Base-by-base conservation (phyloP, 2,113 vertebrate genomes). In the Corythaeola cristata region DNA sequence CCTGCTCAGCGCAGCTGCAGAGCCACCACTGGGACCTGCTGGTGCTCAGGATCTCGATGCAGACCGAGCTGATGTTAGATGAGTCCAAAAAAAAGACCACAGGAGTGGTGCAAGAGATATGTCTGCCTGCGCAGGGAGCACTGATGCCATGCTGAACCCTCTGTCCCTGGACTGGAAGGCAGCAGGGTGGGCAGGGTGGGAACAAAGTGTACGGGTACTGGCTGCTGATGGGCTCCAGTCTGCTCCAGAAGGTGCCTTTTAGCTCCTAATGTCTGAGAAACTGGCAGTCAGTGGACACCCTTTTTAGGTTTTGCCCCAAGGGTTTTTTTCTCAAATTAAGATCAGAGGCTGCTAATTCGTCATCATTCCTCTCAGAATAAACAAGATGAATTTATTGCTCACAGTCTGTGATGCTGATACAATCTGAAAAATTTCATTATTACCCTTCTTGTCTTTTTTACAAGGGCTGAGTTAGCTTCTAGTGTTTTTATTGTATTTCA, bases 31-130 rank as follows among this genome's bases (percentile, higher is more conserved):
- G 5, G 27, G 11, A 39, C 14, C 11, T 55, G 18, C 8, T 0
- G 0, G 9, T 58, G 23, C 32, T 76, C 23, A n/a, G 19, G 49
- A 56, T 30, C 20, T 56, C 0, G 0, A 13, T 1, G 3, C 32
- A 37, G 26, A 30, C 1, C 4, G 23, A 55, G 20, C 7, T 2
- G 0, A 16, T 12, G 18, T 21, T 27, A 62, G 5, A 5, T 18
- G 20, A 55, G 32, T 33, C 26, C 23, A 11, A 6, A 23, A 23
- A 39, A 49, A 60, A 16, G 12, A 23, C 15, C 26, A 18, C 14
- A 7, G 12, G 12, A 11, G 7, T 55, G 28, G 23, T 32, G 18
- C 18, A 32, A 85, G 28, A 7, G 17, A 15, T 41, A 30, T 8
- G 10, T 6, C 39, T 66, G 41, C 21, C 4, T 33, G 21, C 41